Base-by-base conservation (phyloP, 2,113 vertebrate genomes). In the Psilopogon haemacephalus region DNA sequence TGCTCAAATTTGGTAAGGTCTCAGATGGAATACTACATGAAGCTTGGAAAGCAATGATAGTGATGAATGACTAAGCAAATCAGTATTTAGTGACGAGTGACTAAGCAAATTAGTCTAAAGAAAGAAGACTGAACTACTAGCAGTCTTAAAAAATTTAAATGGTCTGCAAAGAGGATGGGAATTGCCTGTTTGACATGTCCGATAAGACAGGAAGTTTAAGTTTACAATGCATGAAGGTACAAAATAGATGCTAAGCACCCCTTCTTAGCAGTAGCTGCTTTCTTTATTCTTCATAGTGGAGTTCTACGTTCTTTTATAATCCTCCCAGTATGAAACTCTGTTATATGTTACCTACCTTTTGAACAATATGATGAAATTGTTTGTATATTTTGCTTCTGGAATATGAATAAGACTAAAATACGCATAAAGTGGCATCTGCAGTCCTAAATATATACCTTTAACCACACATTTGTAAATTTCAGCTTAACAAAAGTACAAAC, bases 81-180 rank as follows among this genome's bases (percentile, higher is more conserved):
- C 18, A 60, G 7, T 10, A 17, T 40, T 40, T 33, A 55, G 65
- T 30, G 37, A 86, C 35, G 17, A 60, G 74, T 46, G 62, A 81
- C 86, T 71, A 71, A 72, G 84, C 15, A 63, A 62, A 64, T 70
- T 50, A 80, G 28, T 55, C 37, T 81, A 42, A 93, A 68, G 56
- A 59, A 90, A 42, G 55, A 63, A 60, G 12, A 77, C 0, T 0
- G 1, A 77, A 46, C 1, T 1, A 6, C 20, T 74, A 63, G 16
- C 7, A 32, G n/a, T 42, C 21, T 58, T 60, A 5, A 55, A 84
- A 32, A 63, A 58, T 16, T 30, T 70, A 26, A 17, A 56, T 46
- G 10, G 15, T 7, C 19, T 55, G 6, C 46, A 74, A 40, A 74
- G 32, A 69, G 12, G 10, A 88, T 70, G 18, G 8, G 20, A 67